These are phyloP conservation scores for Apteryx mantelli DNA, from an alignment of 2,113 vertebrate genomes.

Conservation along the genomic window DNA sequence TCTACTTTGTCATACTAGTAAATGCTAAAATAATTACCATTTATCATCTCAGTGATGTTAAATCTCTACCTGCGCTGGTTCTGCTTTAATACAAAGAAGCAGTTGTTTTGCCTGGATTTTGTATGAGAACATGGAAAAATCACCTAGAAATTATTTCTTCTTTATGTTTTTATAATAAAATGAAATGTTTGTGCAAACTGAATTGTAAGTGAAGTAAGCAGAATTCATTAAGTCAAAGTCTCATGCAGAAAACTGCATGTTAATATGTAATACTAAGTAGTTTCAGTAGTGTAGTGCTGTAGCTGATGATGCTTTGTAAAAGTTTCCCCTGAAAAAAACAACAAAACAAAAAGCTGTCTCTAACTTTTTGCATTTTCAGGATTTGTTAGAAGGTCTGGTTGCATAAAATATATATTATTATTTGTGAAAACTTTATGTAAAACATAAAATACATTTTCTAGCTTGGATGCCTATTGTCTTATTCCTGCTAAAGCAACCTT, in stretches of 20 bases:
- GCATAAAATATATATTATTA: neutral
- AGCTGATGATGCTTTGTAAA: neutral
- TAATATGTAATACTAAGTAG: neutral
- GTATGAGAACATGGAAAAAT: neutral
- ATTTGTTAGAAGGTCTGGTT: neutral
- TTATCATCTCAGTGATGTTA: neutral
- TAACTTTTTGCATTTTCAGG: neutral
- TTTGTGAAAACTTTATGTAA: neutral
- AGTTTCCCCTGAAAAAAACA: neutral
- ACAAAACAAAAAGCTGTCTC: neutral
- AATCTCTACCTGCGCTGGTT: neutral
- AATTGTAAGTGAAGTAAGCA: neutral
- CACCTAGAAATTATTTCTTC: neutral
- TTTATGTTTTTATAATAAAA: neutral
- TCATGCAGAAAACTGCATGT: neutral
- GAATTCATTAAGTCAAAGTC: neutral
- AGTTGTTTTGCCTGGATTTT: neutral
- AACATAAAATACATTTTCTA: neutral
- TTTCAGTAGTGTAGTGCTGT: neutral
- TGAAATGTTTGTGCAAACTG: neutral
- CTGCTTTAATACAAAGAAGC: neutral
- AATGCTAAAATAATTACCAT: neutral
- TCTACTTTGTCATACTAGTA: neutral
- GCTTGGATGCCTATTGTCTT: conserved; percentile 2
- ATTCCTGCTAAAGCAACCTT: conserved; percentile 36